These are phyloP conservation scores for Colius striatus DNA, from an alignment of 2,113 vertebrate genomes.

Conservation along the genomic window DNA sequence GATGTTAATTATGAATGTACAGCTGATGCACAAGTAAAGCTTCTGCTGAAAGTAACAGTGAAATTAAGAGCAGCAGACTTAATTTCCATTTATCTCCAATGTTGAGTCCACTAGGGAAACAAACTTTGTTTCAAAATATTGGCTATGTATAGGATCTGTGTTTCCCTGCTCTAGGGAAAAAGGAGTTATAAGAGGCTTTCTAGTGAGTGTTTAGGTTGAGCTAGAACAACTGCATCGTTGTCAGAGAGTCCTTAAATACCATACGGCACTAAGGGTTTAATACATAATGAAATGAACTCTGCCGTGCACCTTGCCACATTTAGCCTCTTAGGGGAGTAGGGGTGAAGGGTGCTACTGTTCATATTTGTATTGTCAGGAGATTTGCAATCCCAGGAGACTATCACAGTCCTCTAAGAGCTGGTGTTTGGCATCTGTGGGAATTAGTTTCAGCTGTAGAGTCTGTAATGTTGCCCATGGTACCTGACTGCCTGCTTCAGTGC, in stretches of 20 bases:
- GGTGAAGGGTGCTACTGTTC: not conserved
- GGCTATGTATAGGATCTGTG: not conserved
- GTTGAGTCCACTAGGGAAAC: not conserved
- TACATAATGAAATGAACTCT: not conserved
- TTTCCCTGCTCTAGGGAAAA: not conserved
- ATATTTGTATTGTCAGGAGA: not conserved
- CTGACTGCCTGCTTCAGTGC: accelerated
- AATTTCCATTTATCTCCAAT: not conserved
- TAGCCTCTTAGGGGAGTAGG: not conserved
- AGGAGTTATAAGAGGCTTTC: not conserved
- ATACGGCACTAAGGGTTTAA: not conserved
- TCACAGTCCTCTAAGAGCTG: not conserved
- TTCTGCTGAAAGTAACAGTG: not conserved
- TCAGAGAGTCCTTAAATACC: not conserved
- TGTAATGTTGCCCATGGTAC: not conserved
- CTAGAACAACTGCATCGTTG: not conserved
- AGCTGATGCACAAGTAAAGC: not conserved
- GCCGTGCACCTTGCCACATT: not conserved
- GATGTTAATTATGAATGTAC: not conserved
- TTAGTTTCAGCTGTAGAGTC: not conserved
- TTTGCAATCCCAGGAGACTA: not conserved
- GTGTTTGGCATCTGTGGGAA: not conserved
- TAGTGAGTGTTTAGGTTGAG: not conserved
- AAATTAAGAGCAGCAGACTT: not conserved
- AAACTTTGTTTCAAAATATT: not conserved